Percentiles rank a stretch among this genome's conserved stretches.
Evolutionary conservation across 2,888 invertebrate species (phyloP).

Genomic region (Helobdella robusta): DNA sequence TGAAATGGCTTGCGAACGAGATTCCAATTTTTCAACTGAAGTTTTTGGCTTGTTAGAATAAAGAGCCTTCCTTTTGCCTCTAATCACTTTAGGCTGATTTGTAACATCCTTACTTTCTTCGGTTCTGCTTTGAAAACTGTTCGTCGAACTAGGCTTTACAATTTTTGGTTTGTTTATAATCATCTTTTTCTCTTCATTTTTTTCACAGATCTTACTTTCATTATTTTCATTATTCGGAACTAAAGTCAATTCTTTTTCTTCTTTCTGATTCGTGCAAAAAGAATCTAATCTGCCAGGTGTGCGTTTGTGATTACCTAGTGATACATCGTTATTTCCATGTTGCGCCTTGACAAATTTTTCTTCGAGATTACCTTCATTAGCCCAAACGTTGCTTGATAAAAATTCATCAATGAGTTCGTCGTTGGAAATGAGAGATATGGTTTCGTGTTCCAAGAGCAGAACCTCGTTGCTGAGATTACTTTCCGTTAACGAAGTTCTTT

Average conservation of each 20-base stretch:
- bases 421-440: slow-evolving; percentile 30
- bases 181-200: not conserved
- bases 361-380: not conserved
- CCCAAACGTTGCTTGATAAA: not conserved
- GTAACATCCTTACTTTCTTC: not conserved
- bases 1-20: no score
- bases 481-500: slow-evolving; percentile 23
- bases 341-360: no score
- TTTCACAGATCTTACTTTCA: not conserved
- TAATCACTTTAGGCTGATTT: slow-evolving; percentile 16
- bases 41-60: slow-evolving; percentile 15
- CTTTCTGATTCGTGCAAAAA: no score
- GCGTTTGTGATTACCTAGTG: not conserved
- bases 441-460: slow-evolving; percentile 28
- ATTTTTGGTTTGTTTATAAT: slow-evolving; percentile 12
- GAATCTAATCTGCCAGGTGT: no score
- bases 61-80: slow-evolving; percentile 27
- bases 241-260: not conserved
- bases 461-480: slow-evolving; percentile 25
- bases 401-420: slow-evolving; percentile 25
- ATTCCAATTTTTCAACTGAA: not conserved
- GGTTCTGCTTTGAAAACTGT: not conserved
- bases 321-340: no score
- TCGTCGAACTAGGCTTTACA: slow-evolving; percentile 21
- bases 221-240: not conserved